A percentile compares a stretch with the other conserved stretches of the same genome.
Evolutionary conservation across 37 sponge, comb jelly and placozoan species (phyloP).

Genomic region (Haliclona indistincta): DNA sequence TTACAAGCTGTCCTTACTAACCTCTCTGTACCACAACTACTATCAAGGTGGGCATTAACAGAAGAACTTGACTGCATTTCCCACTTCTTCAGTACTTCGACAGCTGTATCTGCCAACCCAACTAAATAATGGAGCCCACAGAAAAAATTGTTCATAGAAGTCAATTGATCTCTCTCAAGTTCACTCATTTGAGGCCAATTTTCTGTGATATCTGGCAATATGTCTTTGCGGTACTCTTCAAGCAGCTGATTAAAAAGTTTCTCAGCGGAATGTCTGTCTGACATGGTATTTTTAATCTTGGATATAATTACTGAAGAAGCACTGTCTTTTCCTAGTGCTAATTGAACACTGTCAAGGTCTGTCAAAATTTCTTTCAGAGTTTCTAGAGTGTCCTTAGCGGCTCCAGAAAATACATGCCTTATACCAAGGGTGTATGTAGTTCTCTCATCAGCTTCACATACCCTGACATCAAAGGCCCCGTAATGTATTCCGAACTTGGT

Average conservation of each 20-base stretch:
- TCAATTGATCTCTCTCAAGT: constrained; percentile 12
- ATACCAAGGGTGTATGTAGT: constrained; percentile 19
- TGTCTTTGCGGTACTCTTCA: constrained; percentile 22
- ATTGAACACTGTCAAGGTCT: constrained; percentile 12
- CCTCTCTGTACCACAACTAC: constrained; percentile 28
- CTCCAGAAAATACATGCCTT: constrained; percentile 17
- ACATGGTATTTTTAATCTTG: constrained; percentile 55
- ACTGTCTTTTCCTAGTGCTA: background rate
- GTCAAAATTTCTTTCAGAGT: constrained; percentile 27
- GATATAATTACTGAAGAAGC: constrained; percentile 12
- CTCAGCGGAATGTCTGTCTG: constrained; percentile 46
- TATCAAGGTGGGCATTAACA: too few species aligned
- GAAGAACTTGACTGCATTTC: constrained; percentile 7
- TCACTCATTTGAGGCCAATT: constrained; percentile 19
- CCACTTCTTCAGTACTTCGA: constrained; percentile 34
- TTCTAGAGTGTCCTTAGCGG: constrained; percentile 12
- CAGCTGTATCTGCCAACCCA: constrained; percentile 49
- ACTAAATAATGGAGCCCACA: constrained; percentile 62
- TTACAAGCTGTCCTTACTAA: constrained; percentile 56
- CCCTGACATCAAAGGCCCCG: background rate
- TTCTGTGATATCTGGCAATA: constrained; percentile 29
- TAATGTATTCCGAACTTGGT: constrained; percentile 13
- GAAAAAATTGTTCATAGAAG: constrained; percentile 48
- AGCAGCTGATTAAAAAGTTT: constrained; percentile 31
- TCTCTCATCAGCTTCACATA: too few species aligned